A percentile compares a stretch with the other conserved stretches of the same genome.
These are phyloP conservation scores for Gandaritis pyraliata DNA, from an alignment of 2,888 invertebrate species.

Conservation along the genomic window DNA sequence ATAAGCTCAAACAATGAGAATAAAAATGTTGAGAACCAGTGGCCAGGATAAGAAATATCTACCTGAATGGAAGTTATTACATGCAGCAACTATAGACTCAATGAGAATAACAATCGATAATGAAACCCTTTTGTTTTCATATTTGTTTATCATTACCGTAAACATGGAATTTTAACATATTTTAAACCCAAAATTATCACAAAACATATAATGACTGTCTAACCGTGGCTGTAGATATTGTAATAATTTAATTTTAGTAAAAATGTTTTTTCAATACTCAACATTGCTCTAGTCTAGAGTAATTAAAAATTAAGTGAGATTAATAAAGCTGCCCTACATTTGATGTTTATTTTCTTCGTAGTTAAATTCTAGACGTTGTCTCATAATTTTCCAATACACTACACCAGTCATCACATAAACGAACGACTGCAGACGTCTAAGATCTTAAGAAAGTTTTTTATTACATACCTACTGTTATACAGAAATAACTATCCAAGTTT, in stretches of 20 bases:
- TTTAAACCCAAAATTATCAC: no score
- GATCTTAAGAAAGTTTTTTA: constrained; percentile 6
- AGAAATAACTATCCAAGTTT: background rate
- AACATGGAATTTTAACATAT: background rate
- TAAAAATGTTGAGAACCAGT: constrained; percentile 41
- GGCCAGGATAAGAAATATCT: constrained; percentile 40
- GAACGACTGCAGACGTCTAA: constrained; percentile 2
- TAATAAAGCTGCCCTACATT: background rate
- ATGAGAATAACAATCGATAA: constrained; percentile 19
- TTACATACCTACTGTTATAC: constrained; percentile 7
- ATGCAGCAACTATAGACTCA: constrained; percentile 28
- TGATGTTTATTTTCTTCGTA: no score
- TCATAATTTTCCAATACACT: background rate
- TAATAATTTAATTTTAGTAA: no score
- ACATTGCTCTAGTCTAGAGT: no score
- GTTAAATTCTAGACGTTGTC: no score
- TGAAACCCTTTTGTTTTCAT: constrained; percentile 19
- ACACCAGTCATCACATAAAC: no score
- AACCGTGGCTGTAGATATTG: no score
- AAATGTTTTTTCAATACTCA: no score
- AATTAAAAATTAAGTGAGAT: background rate
- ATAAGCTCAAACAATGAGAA: background rate
- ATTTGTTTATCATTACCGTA: constrained; percentile 2
- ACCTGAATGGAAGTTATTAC: constrained; percentile 43
- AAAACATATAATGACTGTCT: no score